Percentiles rank a stretch among this genome's conserved stretches.
These are phyloP conservation scores for Rhinichthys klamathensis DNA, from an alignment of 2,113 vertebrate genomes.

Conservation along the genomic window DNA sequence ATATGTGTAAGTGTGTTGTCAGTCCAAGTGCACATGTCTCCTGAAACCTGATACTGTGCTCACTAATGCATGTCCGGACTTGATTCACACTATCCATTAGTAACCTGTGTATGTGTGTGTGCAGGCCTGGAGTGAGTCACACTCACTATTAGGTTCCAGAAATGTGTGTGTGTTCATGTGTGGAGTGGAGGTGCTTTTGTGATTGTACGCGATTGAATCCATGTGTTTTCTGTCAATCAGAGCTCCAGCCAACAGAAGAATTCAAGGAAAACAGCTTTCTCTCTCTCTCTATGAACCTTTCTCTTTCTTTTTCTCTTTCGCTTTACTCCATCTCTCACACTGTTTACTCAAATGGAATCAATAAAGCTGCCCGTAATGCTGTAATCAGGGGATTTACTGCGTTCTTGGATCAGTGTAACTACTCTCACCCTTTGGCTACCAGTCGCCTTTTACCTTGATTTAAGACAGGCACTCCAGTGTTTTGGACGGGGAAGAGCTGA, in stretches of 20 bases:
- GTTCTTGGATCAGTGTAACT: slow-evolving; percentile 25
- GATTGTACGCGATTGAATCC: background rate
- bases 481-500: slow-evolving; percentile 5
- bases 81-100: slow-evolving; percentile 33
- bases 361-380: slow-evolving; percentile 36
- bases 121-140: slow-evolving; percentile 5
- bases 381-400: slow-evolving; percentile 43
- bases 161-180: slow-evolving; percentile 23
- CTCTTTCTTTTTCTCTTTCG: slow-evolving; percentile 9
- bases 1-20: slow-evolving; percentile 10
- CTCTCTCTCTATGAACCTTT: background rate
- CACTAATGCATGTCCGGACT: slow-evolving; percentile 30
- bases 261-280: slow-evolving; percentile 20
- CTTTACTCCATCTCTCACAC: slow-evolving; percentile 20
- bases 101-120: slow-evolving; percentile 37
- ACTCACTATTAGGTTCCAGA: slow-evolving; percentile 2
- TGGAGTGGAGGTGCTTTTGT: background rate
- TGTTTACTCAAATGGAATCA: slow-evolving; percentile 44
- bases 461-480: slow-evolving; percentile 14
- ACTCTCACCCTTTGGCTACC: slow-evolving; percentile 34
- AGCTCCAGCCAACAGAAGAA: background rate
- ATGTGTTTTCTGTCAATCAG: slow-evolving; percentile 29
- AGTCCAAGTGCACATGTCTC: slow-evolving; percentile 28
- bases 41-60: slow-evolving; percentile 29
- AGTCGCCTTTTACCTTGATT: slow-evolving; percentile 22